Evolutionary conservation across 2,797 vertebrate genomes (phyloP), one percentile per base, ranked within the genome.

Genomic region (Pyrocephalus nanus): DNA sequence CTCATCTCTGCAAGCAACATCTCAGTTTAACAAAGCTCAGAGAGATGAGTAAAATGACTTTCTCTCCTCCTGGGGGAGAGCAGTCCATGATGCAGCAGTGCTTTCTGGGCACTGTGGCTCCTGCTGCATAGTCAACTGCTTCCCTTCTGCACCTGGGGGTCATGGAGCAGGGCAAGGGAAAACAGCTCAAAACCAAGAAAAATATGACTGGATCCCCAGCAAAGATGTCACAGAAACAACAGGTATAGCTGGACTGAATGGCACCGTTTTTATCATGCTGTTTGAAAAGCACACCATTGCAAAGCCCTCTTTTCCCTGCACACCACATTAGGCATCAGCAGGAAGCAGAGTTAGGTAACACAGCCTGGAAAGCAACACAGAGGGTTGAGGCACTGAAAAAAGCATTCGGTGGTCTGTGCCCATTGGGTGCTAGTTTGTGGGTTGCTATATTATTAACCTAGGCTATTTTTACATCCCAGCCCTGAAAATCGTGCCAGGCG

Each of bases 381-480:
- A 54, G 72, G 53, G n/a, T 8, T 1, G 6, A 90, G 57, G 47
- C 27, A 25, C 19, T 21, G 50, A 50, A 75, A 55, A 90, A 86
- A 80, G 54, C 82, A 80, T 5, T 57, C 1, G 1, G 53, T 19
- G 47, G 64, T 88, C 57, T 36, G 60, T 29, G 61, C 78, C 74
- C 78, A 66, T 11, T 10, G 4, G 64, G 78, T 70, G 60, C 86
- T 40, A 12, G 36, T 58, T 74, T 88, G 65, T 90, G 71, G 29
- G 90, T 90, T 83, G 96, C 82, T 92, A 3, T 90, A 74, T 86
- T 93, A 93, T 92, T 96, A 96, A 93, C 48, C 40, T 9, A 3
- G 11, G 62, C 70, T 96, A 92, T 90, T 96, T 92, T 95, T 92
- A 93, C 60, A 88, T 61, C n/a, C 25, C 58, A 86, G 76, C 66